phyloP scores from a whole-genome alignment of 2,888 invertebrate genomes.

The Minunthozetes semirufus region DNA sequence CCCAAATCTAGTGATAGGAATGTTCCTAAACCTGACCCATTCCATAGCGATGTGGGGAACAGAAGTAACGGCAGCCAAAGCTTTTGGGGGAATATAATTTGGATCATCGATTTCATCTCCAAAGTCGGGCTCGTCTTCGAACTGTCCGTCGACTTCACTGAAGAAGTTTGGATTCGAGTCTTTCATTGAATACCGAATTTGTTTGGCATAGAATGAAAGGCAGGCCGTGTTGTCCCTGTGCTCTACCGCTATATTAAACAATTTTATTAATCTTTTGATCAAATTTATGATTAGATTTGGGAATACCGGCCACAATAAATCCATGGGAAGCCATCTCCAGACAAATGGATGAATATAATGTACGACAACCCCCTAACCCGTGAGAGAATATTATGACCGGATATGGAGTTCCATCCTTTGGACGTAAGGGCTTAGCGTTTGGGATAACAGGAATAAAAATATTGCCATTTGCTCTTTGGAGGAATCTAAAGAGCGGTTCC shows the following conservation, averaged over 20 bases:
- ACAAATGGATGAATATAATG: constrained; percentile 58
- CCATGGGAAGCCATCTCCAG: constrained; percentile 61
- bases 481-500: constrained; percentile 38
- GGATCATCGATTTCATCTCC: constrained; percentile 39
- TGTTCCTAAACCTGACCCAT: constrained; percentile 34
- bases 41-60: constrained; percentile 36
- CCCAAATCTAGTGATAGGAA: neutral
- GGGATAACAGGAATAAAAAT: constrained; percentile 55
- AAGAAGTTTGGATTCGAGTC: constrained; percentile 35
- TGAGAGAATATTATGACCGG: constrained; percentile 61
- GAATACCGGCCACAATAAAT: constrained; percentile 56
- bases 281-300: neutral
- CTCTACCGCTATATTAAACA: constrained; percentile 32
- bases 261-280: neutral
- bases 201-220: constrained; percentile 40
- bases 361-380: constrained; percentile 59
- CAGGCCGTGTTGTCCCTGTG: constrained; percentile 43
- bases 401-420: constrained; percentile 44
- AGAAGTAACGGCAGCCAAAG: constrained; percentile 25
- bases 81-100: constrained; percentile 36
- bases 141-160: constrained; percentile 23
- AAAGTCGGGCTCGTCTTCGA: constrained; percentile 32
- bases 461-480: constrained; percentile 38
- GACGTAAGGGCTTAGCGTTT: constrained; percentile 50
- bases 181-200: constrained; percentile 30